Base-by-base conservation (phyloP, 2,113 vertebrate genomes). In the Vimba vimba region DNA sequence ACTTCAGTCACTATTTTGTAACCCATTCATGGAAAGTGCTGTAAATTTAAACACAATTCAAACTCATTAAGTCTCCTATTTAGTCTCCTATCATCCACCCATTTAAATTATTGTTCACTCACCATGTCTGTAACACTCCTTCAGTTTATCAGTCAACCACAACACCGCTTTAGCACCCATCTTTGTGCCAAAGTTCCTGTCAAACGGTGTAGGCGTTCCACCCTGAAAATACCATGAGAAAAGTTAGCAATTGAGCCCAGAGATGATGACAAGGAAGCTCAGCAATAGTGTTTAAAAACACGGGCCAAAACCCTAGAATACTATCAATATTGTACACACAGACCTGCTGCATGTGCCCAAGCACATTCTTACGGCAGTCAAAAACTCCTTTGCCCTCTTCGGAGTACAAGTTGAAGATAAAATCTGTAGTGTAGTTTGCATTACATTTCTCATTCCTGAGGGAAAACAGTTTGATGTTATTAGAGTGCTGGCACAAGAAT, bases 271-370 rank as follows among this genome's bases (percentile, higher is more conserved):
- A 27, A 27, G 13, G 36, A 27, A n/a, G 19, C 68, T 71, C 36
- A 43, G 68, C 39, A 73, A 8, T 33, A 23, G 43, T 47, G 60
- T 15, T 55, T 13, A 50, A 57, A 57, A 23, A 57, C 55, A 57
- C 17, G 7, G 17, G 55, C 19, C 55, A 60, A 23, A 78, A 30
- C 78, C 43, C n/a, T 21, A 82, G 30, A 33, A 68, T 8, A 69
- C 13, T 86, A 30, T 68, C 36, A 52, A 9, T 64, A 73, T 9
- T 74, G 36, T 47, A 66, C 0, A 57, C 68, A 62, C 89, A 36
- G 23, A 99, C 98, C 97, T 99, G 98, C 88, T 99, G 98, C 96
- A 98, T 98, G 94, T 99, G 98, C 47, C 98, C 98, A 10, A 99
- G 96, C 73, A 99, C 93, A 0, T 99, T 99, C 87, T 97, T 98